Conservation (phyloP, 2,888 invertebrate genomes). For the Diplazon laetatorius region DNA sequence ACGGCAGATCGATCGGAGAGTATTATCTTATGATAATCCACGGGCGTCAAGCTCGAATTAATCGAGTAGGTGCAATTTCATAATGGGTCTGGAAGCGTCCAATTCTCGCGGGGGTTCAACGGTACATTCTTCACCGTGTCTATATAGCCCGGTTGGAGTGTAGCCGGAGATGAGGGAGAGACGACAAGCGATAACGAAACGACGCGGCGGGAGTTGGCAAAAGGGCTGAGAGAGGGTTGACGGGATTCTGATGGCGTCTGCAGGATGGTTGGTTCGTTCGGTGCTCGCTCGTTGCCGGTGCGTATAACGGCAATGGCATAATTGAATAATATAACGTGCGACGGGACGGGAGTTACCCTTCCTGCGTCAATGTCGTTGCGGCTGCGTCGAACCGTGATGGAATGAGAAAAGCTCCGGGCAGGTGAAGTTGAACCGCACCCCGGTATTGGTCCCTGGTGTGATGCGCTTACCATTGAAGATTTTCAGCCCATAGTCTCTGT, state of each 20-base stretch:
- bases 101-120: slow-evolving; percentile 65
- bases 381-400: slow-evolving; percentile 14
- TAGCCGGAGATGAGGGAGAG: slow-evolving; percentile 39
- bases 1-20: slow-evolving; percentile 64
- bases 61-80: slow-evolving; percentile 82
- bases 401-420: slow-evolving; percentile 48
- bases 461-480: neutral
- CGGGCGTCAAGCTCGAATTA: slow-evolving; percentile 77
- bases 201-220: slow-evolving; percentile 34
- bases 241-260: neutral
- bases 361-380: slow-evolving; percentile 49
- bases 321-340: slow-evolving; percentile 81
- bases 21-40: slow-evolving; percentile 81
- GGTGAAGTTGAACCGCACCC: slow-evolving; percentile 62
- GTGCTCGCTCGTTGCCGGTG: slow-evolving; percentile 67
- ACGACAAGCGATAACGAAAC: slow-evolving; percentile 49
- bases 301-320: slow-evolving; percentile 81
- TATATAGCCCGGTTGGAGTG: slow-evolving; percentile 40
- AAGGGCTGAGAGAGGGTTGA: slow-evolving; percentile 27
- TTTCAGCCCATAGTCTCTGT: neutral
- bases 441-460: slow-evolving; percentile 46
- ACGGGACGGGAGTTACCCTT: slow-evolving; percentile 66
- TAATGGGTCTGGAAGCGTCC: slow-evolving; percentile 73
- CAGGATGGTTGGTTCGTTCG: neutral
- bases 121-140: slow-evolving; percentile 60